Evolutionary conservation across 2,888 invertebrate species (phyloP).

Genomic region (Acanthosepion pharaonis): DNA sequence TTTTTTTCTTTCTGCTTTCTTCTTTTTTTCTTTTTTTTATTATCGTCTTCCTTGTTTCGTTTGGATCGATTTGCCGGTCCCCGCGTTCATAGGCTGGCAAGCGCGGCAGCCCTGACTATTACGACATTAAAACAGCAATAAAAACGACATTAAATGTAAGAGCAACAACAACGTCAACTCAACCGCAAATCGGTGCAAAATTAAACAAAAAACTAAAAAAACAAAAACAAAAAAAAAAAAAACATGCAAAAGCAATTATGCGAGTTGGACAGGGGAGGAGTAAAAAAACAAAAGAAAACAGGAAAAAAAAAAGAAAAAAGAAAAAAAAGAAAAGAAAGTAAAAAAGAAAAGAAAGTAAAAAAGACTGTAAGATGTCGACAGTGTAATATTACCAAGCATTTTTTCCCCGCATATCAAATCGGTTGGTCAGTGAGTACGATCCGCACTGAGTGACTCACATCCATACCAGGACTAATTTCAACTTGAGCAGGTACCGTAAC

Average conservation of each 20-base stretch:
- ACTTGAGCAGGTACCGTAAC: too few relatives aligned
- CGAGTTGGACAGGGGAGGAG: rapidly evolving
- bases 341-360: background rate
- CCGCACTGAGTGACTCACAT: too few relatives aligned
- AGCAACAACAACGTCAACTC: background rate
- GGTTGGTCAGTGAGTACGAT: too few relatives aligned
- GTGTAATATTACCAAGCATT: too few relatives aligned
- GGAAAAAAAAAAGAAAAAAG: rapidly evolving
- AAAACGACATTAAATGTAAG: background rate
- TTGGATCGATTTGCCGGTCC: too few relatives aligned
- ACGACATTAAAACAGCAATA: background rate
- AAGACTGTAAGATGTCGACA: too few relatives aligned
- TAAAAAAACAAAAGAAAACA: too few relatives aligned
- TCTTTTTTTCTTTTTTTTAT: too few relatives aligned
- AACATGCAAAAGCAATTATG: background rate
- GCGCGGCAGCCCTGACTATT: background rate
- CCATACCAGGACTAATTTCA: too few relatives aligned
- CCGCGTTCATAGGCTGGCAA: background rate
- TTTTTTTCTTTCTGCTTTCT: too few relatives aligned
- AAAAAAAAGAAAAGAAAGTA: background rate
- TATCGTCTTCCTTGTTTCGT: too few relatives aligned
- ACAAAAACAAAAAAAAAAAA: background rate
- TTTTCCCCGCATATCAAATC: too few relatives aligned
- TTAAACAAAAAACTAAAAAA: background rate
- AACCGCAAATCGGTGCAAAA: background rate